Evolutionary conservation across 2,888 invertebrate species (phyloP).

Genomic region (Ormyrus pomaceus): DNA sequence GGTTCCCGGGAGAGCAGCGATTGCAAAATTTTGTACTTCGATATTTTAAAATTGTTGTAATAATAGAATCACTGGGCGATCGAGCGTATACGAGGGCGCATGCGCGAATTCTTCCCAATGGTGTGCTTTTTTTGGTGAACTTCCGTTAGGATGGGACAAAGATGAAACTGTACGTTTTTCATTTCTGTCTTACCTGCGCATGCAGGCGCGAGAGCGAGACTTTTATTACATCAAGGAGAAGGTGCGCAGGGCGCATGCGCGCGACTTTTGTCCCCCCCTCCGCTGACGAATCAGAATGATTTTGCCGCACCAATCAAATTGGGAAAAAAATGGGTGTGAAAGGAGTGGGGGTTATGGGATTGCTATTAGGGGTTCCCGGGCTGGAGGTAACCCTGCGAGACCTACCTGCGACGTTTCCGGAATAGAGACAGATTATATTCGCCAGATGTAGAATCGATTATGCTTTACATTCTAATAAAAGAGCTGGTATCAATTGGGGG

Average conservation of each 20-base stretch:
- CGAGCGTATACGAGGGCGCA: conserved; percentile 7
- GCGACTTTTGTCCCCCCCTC: neutral
- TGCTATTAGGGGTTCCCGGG: neutral
- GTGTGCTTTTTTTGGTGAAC: conserved; percentile 12
- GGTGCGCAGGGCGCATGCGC: conserved; percentile 27
- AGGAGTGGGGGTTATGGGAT: conserved; percentile 27
- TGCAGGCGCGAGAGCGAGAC: conserved; percentile 13
- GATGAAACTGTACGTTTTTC: conserved; percentile 20
- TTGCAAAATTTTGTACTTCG: too few relatives aligned
- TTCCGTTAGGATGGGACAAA: conserved; percentile 29
- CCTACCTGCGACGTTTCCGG: neutral
- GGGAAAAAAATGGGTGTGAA: neutral
- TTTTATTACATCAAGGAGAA: neutral
- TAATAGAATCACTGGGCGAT: too few relatives aligned
- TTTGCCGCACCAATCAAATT: conserved; percentile 40
- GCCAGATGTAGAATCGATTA: conserved; percentile 23
- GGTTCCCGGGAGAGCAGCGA: too few relatives aligned
- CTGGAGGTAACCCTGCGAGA: neutral
- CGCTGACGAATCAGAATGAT: conserved; percentile 18
- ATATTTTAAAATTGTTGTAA: too few relatives aligned
- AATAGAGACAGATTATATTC: conserved; percentile 34
- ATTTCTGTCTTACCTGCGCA: conserved; percentile 33
- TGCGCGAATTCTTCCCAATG: conserved; percentile 17
- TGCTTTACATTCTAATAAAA: neutral
- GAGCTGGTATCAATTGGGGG: too few relatives aligned